phyloP scores from a whole-genome alignment of 2,797 vertebrate genomes.

The Periophthalmus magnuspinnatus region DNA sequence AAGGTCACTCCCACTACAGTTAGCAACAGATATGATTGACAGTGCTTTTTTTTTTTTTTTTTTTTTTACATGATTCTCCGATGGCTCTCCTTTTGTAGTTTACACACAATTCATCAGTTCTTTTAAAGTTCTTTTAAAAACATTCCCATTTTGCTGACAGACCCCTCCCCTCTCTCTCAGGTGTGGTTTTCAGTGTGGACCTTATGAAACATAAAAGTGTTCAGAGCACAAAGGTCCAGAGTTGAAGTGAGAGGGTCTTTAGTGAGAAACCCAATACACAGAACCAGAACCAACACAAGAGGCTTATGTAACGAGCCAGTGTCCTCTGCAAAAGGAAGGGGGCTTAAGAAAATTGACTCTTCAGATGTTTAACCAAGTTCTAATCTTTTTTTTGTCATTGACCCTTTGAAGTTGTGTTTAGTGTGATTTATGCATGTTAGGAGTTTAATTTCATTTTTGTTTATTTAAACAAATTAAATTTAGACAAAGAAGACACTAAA shows the following conservation, averaged over 20 bases:
- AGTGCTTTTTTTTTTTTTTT: background rate
- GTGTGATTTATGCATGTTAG: no score
- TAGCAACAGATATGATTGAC: no score
- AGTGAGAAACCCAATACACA: background rate
- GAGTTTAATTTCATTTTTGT: no score
- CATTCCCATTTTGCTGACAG: no score
- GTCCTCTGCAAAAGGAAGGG: background rate
- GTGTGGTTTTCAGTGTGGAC: slow-evolving; percentile 32
- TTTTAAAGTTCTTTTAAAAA: background rate
- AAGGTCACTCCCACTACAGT: no score
- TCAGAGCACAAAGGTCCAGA: slow-evolving; percentile 27
- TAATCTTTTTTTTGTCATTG: no score
- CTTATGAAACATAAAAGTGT: slow-evolving; percentile 25
- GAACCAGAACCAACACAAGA: background rate
- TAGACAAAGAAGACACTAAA: no score
- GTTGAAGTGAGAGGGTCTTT: slow-evolving; percentile 8
- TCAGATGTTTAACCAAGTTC: no score
- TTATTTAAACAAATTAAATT: no score
- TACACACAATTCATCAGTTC: background rate
- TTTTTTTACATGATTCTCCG: background rate
- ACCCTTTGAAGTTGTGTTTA: no score
- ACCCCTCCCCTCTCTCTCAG: background rate
- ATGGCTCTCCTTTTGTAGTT: background rate
- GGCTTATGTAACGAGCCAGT: background rate
- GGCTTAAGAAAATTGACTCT: no score